Conservation (phyloP, 1,140 invertebrate genomes). For the Drosophila guanche region DNA sequence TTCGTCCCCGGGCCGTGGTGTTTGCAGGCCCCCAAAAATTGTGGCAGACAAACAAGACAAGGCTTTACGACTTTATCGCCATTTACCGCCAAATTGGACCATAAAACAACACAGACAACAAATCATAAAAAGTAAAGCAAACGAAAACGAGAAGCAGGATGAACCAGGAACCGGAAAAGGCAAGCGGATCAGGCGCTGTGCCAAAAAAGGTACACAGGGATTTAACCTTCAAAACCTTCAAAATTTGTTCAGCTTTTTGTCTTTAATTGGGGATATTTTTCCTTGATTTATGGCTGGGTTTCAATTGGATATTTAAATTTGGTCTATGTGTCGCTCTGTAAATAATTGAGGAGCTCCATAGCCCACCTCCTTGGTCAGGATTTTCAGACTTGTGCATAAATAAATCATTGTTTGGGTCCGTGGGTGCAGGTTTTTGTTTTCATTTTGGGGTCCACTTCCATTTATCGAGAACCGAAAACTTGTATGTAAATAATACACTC, state of each 20-base stretch:
- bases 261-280: too few species aligned
- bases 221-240: too few species aligned
- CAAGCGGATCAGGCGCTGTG: neutral
- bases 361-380: neutral
- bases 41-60: constrained; percentile 13
- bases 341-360: constrained; percentile 22
- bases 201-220: too few species aligned
- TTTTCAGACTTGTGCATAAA: constrained; percentile 41
- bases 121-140: constrained; percentile 20
- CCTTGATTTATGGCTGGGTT: constrained; percentile 25
- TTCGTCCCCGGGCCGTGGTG: constrained; percentile 12
- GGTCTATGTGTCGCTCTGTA: constrained; percentile 1
- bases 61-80: constrained; percentile 7
- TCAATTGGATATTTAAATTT: constrained; percentile 31
- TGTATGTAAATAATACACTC: constrained; percentile 58
- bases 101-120: constrained; percentile 40
- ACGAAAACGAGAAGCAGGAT: neutral
- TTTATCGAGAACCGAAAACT: constrained; percentile 52
- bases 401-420: constrained; percentile 49
- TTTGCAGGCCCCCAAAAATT: constrained; percentile 26
- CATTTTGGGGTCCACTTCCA: constrained; percentile 3
- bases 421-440: constrained; percentile 30
- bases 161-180: constrained; percentile 19
- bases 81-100: constrained; percentile 18
- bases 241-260: too few species aligned